Evolutionary conservation across 2,113 vertebrate genomes (phyloP).

Genomic region (Boulengeromyrus knoepffleri): DNA sequence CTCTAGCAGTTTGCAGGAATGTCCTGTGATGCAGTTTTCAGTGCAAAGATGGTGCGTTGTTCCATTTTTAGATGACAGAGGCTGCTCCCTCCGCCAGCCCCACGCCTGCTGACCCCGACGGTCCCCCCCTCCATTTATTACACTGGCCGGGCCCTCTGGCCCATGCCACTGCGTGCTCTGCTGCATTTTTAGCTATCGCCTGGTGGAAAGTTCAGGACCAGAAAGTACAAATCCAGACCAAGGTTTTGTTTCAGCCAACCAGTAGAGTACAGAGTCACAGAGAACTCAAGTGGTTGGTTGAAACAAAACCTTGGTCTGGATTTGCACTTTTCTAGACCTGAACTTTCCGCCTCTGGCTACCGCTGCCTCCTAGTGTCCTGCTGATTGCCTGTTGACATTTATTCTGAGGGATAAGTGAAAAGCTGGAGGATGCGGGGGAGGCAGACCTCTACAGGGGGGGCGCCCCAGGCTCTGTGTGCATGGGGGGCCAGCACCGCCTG

Average conservation of each 20-base stretch:
- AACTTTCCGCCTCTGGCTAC: neutral
- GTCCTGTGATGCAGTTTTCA: neutral
- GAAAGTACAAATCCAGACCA: neutral
- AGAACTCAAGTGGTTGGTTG: neutral
- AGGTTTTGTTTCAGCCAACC: neutral
- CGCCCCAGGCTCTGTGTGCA: neutral
- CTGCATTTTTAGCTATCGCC: neutral
- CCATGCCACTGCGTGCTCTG: neutral
- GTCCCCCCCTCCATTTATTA: neutral
- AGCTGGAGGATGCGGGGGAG: neutral
- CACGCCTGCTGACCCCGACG: neutral
- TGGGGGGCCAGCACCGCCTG: neutral
- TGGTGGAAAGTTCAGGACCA: neutral
- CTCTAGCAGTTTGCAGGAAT: neutral
- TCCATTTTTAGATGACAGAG: neutral
- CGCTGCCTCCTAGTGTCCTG: neutral
- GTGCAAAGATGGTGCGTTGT: neutral
- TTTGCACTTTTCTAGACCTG: neutral
- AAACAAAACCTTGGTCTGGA: neutral
- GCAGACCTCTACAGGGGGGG: neutral
- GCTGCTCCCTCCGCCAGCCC: neutral
- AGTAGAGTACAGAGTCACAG: neutral
- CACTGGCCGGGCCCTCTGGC: neutral
- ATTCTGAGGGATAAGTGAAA: neutral
- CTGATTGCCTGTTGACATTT: neutral